These are phyloP conservation scores for Notolepis coatsorum DNA, from an alignment of 2,797 vertebrate genomes.

Conservation along the genomic window DNA sequence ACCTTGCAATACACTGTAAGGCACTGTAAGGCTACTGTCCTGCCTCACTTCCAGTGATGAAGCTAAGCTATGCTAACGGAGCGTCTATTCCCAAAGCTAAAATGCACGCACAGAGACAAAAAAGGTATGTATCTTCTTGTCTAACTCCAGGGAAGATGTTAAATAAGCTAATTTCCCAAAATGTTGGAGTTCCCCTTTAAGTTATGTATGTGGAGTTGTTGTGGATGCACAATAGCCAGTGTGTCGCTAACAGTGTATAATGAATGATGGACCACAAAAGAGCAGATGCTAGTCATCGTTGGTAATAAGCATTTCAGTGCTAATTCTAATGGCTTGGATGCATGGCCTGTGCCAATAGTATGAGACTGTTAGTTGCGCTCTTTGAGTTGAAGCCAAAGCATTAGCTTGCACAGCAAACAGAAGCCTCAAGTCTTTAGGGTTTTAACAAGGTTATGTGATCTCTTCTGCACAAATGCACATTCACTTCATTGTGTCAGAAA, in stretches of 20 bases:
- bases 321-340: slow-evolving; percentile 35
- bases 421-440: slow-evolving; percentile 28
- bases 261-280: slow-evolving; percentile 46
- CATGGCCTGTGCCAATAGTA: slow-evolving; percentile 15
- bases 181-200: no score
- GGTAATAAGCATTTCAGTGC: slow-evolving; percentile 24
- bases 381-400: slow-evolving; percentile 48
- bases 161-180: no score
- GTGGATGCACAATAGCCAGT: slow-evolving; percentile 49
- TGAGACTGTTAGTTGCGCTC: slow-evolving; percentile 15
- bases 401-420: slow-evolving; percentile 32
- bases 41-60: no score
- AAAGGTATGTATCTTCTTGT: no score
- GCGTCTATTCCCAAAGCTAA: no score
- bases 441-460: slow-evolving; percentile 37
- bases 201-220: slow-evolving; percentile 53
- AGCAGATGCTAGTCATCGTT: slow-evolving; percentile 43
- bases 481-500: slow-evolving; percentile 8
- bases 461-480: slow-evolving; percentile 10
- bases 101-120: no score
- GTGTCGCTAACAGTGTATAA: slow-evolving; percentile 64
- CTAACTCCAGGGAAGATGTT: no score
- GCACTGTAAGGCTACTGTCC: no score
- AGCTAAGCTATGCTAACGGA: no score
- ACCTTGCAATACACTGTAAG: no score